These are phyloP conservation scores for Lithodes maja DNA, from an alignment of 2,888 invertebrate genomes.

Conservation along the genomic window DNA sequence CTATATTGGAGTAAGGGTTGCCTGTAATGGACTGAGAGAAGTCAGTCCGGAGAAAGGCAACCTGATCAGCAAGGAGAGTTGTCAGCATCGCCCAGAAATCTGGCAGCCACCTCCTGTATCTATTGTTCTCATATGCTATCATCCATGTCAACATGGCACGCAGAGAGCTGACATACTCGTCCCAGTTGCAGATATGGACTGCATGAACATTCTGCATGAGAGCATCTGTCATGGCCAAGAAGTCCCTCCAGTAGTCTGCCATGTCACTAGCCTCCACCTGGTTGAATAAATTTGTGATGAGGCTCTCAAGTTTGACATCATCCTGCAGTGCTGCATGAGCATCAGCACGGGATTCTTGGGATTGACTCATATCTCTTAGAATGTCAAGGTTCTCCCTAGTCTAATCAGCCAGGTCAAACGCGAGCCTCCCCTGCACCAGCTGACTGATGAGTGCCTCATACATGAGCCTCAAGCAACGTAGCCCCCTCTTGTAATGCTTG, in stretches of 20 bases:
- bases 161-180: neutral
- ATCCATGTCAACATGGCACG: neutral
- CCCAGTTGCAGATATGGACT: neutral
- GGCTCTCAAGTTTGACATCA: neutral
- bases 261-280: neutral
- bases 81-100: neutral
- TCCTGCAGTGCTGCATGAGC: constrained; percentile 8
- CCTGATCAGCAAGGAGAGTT: constrained; percentile 1
- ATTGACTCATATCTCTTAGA: constrained; percentile 8
- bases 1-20: too few relatives aligned
- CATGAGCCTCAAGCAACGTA: too few relatives aligned
- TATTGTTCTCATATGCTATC: neutral
- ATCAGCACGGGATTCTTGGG: constrained; percentile 1
- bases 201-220: neutral
- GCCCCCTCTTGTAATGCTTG: too few relatives aligned
- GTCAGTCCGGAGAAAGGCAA: neutral
- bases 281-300: neutral
- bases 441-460: neutral
- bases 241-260: neutral
- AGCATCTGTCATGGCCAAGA: neutral
- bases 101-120: neutral
- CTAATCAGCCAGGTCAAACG: constrained; percentile 4
- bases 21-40: neutral
- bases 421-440: constrained; percentile 1
- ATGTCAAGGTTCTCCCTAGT: neutral